A percentile compares a stretch with the other conserved stretches of the same genome.
Evolutionary conservation across 2,113 vertebrate genomes (phyloP).

Genomic region (Crocuta crocuta): DNA sequence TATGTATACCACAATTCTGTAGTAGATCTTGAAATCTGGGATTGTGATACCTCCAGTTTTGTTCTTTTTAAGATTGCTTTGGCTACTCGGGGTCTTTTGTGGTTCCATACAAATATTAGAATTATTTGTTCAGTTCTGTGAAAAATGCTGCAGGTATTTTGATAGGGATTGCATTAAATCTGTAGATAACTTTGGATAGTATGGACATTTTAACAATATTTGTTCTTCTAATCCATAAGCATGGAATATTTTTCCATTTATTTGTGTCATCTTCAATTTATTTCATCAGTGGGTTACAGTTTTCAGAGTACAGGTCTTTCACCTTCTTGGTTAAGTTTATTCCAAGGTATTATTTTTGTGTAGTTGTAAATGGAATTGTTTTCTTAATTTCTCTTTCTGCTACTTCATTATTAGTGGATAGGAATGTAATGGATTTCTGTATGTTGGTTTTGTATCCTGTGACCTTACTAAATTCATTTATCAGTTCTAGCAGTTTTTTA

Average conservation of each 20-base stretch:
- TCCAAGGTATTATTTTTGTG: neutral
- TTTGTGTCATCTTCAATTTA: neutral
- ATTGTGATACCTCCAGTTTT: neutral
- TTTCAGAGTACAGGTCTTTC: neutral
- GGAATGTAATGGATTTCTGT: neutral
- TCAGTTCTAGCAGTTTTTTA: neutral
- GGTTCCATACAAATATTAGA: neutral
- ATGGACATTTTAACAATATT: neutral
- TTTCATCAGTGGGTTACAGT: neutral
- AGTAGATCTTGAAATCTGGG: neutral
- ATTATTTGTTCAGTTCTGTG: neutral
- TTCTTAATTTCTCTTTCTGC: neutral
- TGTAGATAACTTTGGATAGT: neutral
- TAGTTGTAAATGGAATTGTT: neutral
- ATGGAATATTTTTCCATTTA: neutral
- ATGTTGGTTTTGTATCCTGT: neutral
- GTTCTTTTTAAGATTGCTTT: neutral
- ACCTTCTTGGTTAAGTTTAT: neutral
- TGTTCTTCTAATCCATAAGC: neutral
- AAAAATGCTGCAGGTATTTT: neutral
- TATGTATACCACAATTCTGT: neutral
- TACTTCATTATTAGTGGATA: neutral
- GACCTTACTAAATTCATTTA: neutral
- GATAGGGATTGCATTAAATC: neutral
- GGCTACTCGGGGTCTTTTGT: neutral